Conservation (phyloP, 2,113 vertebrate species). For the Cynopterus brachyotis region DNA sequence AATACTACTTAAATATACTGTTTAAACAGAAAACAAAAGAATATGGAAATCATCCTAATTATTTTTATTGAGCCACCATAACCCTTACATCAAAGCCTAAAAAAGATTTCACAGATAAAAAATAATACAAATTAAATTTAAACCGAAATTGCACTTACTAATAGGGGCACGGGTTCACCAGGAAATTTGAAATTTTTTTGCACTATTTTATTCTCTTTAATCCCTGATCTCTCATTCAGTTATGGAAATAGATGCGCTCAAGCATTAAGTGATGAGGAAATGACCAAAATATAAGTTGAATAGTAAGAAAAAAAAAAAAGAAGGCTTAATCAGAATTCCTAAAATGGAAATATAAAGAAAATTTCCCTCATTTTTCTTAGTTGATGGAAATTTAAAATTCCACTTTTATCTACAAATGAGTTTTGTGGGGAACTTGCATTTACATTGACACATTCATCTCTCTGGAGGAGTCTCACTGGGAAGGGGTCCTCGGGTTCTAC, state of each 20-base stretch:
- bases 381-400: neutral
- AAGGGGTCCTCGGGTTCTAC: neutral
- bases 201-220: neutral
- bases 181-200: neutral
- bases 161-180: neutral
- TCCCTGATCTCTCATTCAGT: neutral
- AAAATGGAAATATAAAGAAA: conserved; percentile 2
- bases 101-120: neutral
- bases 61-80: neutral
- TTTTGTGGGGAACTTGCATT: neutral
- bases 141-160: conserved; percentile 1
- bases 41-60: neutral
- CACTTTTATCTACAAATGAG: neutral
- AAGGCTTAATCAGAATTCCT: neutral
- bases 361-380: neutral
- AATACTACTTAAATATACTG: neutral
- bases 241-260: neutral
- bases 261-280: neutral
- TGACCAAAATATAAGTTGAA: neutral
- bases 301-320: neutral
- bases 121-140: neutral
- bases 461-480: neutral
- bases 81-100: neutral
- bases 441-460: neutral
- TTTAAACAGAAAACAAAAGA: conserved; percentile 5